Conservation (phyloP, 2,797 vertebrate genomes). For the Rachycentron canadum region DNA sequence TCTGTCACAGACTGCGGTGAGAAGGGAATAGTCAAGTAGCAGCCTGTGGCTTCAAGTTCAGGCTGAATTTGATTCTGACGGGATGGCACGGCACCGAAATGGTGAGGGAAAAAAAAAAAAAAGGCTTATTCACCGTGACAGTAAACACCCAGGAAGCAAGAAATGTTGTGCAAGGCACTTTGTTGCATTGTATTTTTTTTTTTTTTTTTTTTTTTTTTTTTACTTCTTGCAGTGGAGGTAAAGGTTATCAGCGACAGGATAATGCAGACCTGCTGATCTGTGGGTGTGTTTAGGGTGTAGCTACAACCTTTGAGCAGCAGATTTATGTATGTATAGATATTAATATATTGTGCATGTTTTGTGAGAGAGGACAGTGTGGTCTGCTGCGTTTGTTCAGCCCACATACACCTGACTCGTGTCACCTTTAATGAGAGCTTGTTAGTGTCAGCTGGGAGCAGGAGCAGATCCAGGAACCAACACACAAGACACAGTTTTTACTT, state of each 20-base stretch:
- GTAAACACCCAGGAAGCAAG: not conserved
- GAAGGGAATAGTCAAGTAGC: not conserved
- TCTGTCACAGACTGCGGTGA: not conserved
- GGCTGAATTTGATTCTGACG: not conserved
- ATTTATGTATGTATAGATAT: not conserved
- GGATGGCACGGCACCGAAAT: accelerated
- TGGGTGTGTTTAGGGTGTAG: constrained; percentile 34
- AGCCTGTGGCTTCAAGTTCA: not conserved
- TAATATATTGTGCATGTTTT: not conserved
- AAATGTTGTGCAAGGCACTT: not conserved
- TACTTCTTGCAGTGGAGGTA: too few relatives aligned
- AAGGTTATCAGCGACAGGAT: not conserved
- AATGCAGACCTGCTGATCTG: too few relatives aligned
- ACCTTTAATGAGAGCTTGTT: constrained; percentile 9
- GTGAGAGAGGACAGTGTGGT: not conserved
- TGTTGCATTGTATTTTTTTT: too few relatives aligned
- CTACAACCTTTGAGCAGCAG: not conserved
- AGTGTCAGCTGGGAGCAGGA: constrained; percentile 12
- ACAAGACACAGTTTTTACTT: not conserved
- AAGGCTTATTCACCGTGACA: not conserved
- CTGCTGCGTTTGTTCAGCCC: not conserved
- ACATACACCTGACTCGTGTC: constrained; percentile 18
- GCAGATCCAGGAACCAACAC: not conserved
- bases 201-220: too few relatives aligned
- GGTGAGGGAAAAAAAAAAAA: not conserved